A percentile compares a stretch with the other conserved stretches of the same genome.
Evolutionary conservation across 2,888 invertebrate species (phyloP).

Genomic region (Punctoribates punctum): DNA sequence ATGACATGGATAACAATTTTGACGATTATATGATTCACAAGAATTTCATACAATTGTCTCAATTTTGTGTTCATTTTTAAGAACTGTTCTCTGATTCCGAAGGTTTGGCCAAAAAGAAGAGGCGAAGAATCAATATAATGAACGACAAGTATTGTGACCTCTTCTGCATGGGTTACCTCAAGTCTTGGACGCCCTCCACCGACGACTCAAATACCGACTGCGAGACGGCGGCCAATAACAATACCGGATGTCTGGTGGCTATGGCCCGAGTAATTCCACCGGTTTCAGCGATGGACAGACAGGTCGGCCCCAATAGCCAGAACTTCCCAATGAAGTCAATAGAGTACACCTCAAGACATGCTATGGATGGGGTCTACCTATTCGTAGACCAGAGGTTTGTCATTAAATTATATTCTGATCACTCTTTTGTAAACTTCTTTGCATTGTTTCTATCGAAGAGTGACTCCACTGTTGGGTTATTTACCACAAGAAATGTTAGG

Average conservation of each 20-base stretch:
- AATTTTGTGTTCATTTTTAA: no score
- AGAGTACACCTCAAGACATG: constrained; percentile 73
- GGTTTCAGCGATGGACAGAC: constrained; percentile 51
- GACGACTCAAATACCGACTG: constrained; percentile 66
- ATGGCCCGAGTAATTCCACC: constrained; percentile 71
- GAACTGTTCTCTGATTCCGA: constrained; percentile 57
- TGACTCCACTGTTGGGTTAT: constrained; percentile 80
- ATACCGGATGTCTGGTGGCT: constrained; percentile 80
- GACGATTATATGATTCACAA: no score
- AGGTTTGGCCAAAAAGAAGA: constrained; percentile 52
- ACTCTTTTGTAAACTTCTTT: constrained; percentile 58
- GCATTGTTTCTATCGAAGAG: constrained; percentile 52
- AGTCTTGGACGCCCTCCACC: constrained; percentile 82
- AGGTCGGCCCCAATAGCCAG: constrained; percentile 42
- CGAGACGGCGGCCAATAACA: constrained; percentile 61
- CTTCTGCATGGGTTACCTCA: constrained; percentile 87
- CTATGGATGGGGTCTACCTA: constrained; percentile 84
- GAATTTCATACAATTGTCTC: no score
- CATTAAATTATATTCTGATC: neutral
- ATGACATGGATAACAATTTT: constrained; percentile 71
- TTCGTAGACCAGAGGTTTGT: constrained; percentile 76
- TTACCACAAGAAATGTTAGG: constrained; percentile 88
- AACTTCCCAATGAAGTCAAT: constrained; percentile 49
- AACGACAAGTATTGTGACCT: constrained; percentile 81
- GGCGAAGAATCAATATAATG: constrained; percentile 61